Base-by-base conservation (phyloP, 2,888 invertebrate genomes). In the Zele albiditarsus region DNA sequence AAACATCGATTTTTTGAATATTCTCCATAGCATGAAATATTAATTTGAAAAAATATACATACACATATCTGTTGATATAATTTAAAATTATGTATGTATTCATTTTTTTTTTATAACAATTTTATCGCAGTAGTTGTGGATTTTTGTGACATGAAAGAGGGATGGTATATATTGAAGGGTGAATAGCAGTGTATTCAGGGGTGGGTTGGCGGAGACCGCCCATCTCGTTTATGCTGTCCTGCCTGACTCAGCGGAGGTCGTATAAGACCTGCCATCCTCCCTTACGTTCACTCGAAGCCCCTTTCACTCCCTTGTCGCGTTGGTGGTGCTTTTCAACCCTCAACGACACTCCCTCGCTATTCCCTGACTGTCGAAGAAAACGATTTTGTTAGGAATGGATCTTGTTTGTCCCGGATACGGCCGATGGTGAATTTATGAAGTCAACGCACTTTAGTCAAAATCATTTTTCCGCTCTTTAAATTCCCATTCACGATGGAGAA, bases 201-300 rank as follows among this genome's bases (percentile, higher is more conserved):
- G 80, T 63, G 63, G n/a, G 53, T 53, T 83, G 83, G 78, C 82
- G 83, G 83, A 84, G 82, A 84, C 85, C 87, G 86, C 86, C 87
- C 86, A 86, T 84, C 86, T 87, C 86, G 86, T 87, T 87, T 87
- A 84, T 83, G 85, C 83, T 73, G 82, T 81, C 80, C 84, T 80
- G 82, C 78, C 84, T 85, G 85, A 86, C 82, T 87, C 86, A 86
- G 84, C 84, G 77, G 5, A 82, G 71, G 75, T 76, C 78, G 77
- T 70, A 71, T 74, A 71, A 73, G 77, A 70, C 77, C 71, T 74
- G 46, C 31, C 38, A 53, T 66, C 68, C 67, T 76, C 75, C 62
- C 46, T 74, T 76, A 62, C 70, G 57, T 75, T 67, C 62, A 53
- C 53, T 1, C 46, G n/a, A 46, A 46, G 2, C n/a, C 53, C 53